phyloP scores from a whole-genome alignment of 2,797 vertebrate genomes.

The Parauchenoglanis punctatus region DNA sequence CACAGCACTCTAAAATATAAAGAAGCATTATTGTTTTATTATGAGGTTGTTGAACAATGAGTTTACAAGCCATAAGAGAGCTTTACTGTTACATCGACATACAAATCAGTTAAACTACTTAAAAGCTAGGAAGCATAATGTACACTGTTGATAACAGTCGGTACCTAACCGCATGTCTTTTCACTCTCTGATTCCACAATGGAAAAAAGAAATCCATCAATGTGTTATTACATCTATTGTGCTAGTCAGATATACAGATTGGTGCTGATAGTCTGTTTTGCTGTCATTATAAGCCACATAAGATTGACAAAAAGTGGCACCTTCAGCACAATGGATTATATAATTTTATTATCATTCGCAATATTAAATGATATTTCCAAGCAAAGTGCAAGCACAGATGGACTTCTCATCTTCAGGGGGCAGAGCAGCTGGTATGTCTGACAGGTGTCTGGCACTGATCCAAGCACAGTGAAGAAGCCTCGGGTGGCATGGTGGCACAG shows the following conservation, averaged over 20 bases:
- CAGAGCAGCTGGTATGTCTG: conserved; percentile 69
- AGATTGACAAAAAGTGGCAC: conserved; percentile 37
- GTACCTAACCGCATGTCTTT: not conserved
- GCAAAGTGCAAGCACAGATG: conserved; percentile 52
- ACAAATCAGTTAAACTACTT: not conserved
- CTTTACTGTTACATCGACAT: not conserved
- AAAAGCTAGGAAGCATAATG: not conserved
- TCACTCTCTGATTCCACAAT: not conserved
- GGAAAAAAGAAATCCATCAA: not conserved
- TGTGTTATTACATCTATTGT: not conserved
- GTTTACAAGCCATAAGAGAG: not conserved
- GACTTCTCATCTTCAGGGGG: conserved; percentile 49
- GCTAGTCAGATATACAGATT: not conserved
- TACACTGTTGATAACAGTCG: not conserved
- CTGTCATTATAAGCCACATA: conserved; percentile 6
- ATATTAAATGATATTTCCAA: conserved; percentile 55
- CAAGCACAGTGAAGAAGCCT: conserved; percentile 53
- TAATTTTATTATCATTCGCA: conserved; percentile 45
- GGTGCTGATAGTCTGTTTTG: not conserved
- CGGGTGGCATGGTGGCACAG: conserved; percentile 49
- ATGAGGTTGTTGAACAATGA: not conserved
- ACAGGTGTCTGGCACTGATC: conserved; percentile 66
- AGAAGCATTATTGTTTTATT: not conserved
- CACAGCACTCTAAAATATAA: not conserved
- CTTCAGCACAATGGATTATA: conserved; percentile 36